These are phyloP conservation scores for Orchestes rusci DNA, from an alignment of 2,888 invertebrate species.

Conservation along the genomic window DNA sequence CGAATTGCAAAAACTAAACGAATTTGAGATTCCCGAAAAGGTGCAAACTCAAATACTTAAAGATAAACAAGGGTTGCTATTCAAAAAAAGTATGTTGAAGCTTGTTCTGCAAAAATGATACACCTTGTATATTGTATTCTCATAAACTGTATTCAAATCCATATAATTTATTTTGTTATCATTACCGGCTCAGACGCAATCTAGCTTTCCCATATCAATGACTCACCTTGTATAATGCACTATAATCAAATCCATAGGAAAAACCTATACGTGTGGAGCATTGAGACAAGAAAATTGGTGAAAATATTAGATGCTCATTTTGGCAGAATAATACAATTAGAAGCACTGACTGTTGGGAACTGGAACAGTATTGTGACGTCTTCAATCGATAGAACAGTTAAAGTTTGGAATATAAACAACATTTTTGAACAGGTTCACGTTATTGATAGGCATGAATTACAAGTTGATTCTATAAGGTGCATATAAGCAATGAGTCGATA, in stretches of 20 bases:
- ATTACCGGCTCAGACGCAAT: no score
- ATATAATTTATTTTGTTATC: no score
- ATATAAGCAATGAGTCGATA: not conserved
- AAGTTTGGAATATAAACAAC: constrained; percentile 99
- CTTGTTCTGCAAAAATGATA: no score
- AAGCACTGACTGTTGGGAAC: constrained; percentile 76
- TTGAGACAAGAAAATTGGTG: constrained; percentile 71
- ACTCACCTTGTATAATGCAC: no score
- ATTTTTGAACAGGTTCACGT: constrained; percentile 96
- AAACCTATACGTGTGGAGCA: constrained; percentile 90
- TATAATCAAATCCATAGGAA: constrained; percentile 54
- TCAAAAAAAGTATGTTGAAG: no score
- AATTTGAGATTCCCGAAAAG: no score
- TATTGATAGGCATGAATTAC: constrained; percentile 90
- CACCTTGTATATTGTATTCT: no score
- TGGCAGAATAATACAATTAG: constrained; percentile 88
- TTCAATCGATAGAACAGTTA: constrained; percentile 94
- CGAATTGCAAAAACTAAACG: no score
- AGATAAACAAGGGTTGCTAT: no score
- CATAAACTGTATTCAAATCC: no score
- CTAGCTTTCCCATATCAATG: no score
- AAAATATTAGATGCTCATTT: constrained; percentile 96
- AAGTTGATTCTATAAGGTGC: constrained; percentile 85
- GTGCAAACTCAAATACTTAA: no score
- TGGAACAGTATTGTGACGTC: constrained; percentile 96